Evolutionary conservation across 2,888 invertebrate genomes (phyloP), one percentile per base, ranked within the genome.

Genomic region (Bimastos eiseni): DNA sequence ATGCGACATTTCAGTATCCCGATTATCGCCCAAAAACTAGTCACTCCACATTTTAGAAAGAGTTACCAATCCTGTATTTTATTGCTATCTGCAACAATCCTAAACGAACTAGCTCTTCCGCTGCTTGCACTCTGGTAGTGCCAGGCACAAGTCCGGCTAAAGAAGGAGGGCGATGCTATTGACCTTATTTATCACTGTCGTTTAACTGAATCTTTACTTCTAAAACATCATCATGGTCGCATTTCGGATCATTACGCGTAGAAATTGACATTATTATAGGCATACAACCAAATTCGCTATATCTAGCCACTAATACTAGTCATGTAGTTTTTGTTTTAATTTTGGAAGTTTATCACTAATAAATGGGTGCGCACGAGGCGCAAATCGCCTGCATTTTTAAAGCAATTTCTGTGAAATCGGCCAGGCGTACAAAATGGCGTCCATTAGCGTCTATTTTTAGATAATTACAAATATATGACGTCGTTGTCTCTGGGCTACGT

Each of bases 371-470:
- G 8, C 6, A 70, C 13, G 70, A 11, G 70, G 30, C n/a, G n/a
- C 70, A 70, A 70, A n/a, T 70, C 30, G n/a, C 30, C 70, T 5
- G 70, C 30, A n/a, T 5, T 49, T 49, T 49, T 1, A 49, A 49
- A 49, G 70, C n/a, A 70, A 70, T n/a, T 70, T 70, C 70, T 5
- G n/a, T 8, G n/a, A 70, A 70, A n/a, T 70, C 70, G 70, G 70
- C 70, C 70, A 70, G 3, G 70, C 70, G 70, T n/a, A n/a, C n/a
- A 70, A 70, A 70, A 70, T 70, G 70, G 70, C 70, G 70, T 70
- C 70, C 70, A 70, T 70, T 70, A 70, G 70, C 70, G 70, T n/a
- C 70, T 70, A 70, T 70, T 70, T 70, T n/a, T 70, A n/a, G 70
- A n/a, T 70, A 70, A 70, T 70, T 70, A 70, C 70, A 17, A n/a